A percentile compares a stretch with the other conserved stretches of the same genome.
Evolutionary conservation across 2,888 invertebrate species (phyloP).

Genomic region (Papilio gigon): DNA sequence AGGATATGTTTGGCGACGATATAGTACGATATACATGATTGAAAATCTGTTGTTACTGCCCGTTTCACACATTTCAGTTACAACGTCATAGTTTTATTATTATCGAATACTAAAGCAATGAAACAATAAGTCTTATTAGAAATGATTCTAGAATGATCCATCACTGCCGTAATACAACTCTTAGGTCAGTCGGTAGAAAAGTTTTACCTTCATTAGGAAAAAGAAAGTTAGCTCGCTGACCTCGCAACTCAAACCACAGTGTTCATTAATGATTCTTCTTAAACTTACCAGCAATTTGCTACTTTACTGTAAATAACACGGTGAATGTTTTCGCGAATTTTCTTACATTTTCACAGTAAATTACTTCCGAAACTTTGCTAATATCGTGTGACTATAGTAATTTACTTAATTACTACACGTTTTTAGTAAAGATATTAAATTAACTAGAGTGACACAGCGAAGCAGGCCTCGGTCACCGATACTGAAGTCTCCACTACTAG

Average conservation of each 20-base stretch:
- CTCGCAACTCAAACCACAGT: constrained; percentile 7
- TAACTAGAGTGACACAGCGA: too few species aligned
- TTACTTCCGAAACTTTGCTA: not conserved
- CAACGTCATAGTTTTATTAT: too few species aligned
- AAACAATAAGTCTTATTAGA: not conserved
- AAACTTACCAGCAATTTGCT: not conserved
- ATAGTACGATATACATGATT: too few species aligned
- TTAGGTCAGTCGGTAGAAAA: not conserved
- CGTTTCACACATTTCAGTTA: too few species aligned
- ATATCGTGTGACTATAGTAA: not conserved
- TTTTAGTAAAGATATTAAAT: too few species aligned
- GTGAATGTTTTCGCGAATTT: not conserved
- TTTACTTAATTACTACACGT: not conserved
- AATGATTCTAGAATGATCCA: not conserved
- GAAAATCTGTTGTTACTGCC: too few species aligned
- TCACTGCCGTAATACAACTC: not conserved
- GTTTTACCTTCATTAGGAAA: constrained; percentile 13
- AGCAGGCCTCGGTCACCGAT: too few species aligned
- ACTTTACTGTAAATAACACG: constrained; percentile 9
- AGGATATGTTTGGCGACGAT: too few species aligned
- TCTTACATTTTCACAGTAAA: constrained; percentile 2
- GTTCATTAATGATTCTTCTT: constrained; percentile 22
- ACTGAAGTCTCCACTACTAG: too few species aligned
- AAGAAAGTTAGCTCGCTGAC: constrained; percentile 15
- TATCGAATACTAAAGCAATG: too few species aligned